Percentiles rank a stretch among this genome's conserved stretches.
Conservation (phyloP, 2,888 invertebrate species). For the Pyrocoelia pectoralis region DNA sequence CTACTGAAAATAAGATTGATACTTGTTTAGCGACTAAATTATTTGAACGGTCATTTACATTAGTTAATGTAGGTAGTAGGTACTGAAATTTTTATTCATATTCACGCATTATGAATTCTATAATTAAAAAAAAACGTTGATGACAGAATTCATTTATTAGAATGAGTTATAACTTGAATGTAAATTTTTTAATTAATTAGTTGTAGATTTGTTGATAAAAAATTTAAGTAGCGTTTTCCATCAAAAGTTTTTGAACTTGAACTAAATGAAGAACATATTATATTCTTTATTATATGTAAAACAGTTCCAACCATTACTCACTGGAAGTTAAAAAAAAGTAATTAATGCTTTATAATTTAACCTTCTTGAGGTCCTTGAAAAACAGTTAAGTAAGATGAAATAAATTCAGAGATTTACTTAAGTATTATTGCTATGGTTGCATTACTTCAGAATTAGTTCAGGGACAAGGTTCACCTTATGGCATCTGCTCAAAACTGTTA, state of each 20-base stretch:
- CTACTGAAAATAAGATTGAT: neutral
- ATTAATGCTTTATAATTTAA: no score
- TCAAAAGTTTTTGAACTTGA: neutral
- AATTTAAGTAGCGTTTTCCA: neutral
- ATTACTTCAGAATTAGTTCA: no score
- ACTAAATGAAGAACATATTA: neutral
- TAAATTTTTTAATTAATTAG: conserved; percentile 6
- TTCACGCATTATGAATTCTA: neutral
- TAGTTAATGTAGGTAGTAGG: neutral
- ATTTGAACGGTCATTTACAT: neutral
- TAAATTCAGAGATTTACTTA: no score
- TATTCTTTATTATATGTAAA: no score
- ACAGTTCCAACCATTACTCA: no score
- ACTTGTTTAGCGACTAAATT: neutral
- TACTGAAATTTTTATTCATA: conserved; percentile 1
- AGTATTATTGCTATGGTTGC: no score
- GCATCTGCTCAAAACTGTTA: no score
- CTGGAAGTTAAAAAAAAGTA: no score
- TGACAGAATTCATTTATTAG: conserved; percentile 4
- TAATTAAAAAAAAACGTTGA: neutral
- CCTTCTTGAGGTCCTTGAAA: no score
- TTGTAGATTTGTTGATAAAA: neutral
- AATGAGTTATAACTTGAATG: neutral
- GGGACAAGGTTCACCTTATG: no score
- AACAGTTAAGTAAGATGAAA: no score